Evolutionary conservation across 2,888 invertebrate genomes (phyloP).

Genomic region (Mythimna albipuncta): DNA sequence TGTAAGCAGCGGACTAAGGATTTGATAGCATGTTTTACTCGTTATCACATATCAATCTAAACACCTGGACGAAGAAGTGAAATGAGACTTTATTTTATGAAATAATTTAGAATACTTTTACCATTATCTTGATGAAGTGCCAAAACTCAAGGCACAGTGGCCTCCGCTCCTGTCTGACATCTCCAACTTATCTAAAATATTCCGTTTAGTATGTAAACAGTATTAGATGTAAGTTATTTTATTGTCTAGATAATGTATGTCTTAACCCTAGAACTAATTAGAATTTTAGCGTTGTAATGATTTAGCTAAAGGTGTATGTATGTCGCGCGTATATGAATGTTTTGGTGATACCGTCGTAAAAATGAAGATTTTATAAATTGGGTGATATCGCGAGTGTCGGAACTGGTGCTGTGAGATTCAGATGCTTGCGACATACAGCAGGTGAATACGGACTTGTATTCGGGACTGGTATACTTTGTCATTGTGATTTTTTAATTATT

Average conservation of each 20-base stretch:
- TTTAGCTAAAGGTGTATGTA: constrained; percentile 85
- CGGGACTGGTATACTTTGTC: constrained; percentile 80
- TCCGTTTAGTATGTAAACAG: constrained; percentile 86
- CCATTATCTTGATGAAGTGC: constrained; percentile 72
- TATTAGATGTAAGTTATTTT: constrained; percentile 87
- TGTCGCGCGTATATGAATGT: constrained; percentile 87
- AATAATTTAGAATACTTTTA: constrained; percentile 44
- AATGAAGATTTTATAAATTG: constrained; percentile 65
- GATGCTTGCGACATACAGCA: constrained; percentile 86
- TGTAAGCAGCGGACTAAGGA: constrained; percentile 29
- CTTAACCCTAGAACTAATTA: constrained; percentile 85
- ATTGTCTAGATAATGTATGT: constrained; percentile 88
- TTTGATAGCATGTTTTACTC: constrained; percentile 54
- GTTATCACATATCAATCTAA: constrained; percentile 62
- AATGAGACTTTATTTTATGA: constrained; percentile 24
- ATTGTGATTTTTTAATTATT: constrained; percentile 81
- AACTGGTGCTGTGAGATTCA: constrained; percentile 89
- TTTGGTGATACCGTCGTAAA: constrained; percentile 67
- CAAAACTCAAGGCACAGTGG: constrained; percentile 76
- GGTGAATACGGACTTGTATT: constrained; percentile 79
- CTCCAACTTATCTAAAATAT: constrained; percentile 76
- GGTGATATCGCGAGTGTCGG: constrained; percentile 75
- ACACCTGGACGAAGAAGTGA: constrained; percentile 34
- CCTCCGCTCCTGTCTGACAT: constrained; percentile 73
- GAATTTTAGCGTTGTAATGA: constrained; percentile 81